Evolutionary conservation across 1,140 invertebrate species (phyloP).

Genomic region (Hirudo medicinalis): DNA sequence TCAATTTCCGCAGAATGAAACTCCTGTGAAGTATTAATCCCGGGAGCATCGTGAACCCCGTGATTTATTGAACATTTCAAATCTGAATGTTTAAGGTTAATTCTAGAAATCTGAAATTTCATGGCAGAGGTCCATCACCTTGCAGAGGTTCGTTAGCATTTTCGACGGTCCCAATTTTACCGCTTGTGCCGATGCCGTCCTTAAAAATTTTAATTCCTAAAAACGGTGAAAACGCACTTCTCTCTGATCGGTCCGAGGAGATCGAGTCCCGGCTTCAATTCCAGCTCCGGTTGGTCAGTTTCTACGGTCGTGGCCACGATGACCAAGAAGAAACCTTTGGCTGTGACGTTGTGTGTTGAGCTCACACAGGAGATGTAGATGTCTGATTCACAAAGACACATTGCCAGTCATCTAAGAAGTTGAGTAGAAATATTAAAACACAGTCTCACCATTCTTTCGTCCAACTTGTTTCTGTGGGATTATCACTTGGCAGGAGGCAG

Average conservation of each 20-base stretch:
- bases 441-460: constrained; percentile 47
- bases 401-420: background rate
- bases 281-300: constrained; percentile 80
- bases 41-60: background rate
- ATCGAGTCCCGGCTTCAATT: constrained; percentile 86
- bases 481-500: constrained; percentile 96
- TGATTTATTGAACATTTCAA: background rate
- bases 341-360: constrained; percentile 87
- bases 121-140: too few relatives aligned
- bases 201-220: too few relatives aligned
- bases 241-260: constrained; percentile 80
- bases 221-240: constrained; percentile 56
- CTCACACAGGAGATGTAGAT: constrained; percentile 96
- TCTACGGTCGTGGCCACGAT: constrained; percentile 99
- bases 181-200: too few relatives aligned
- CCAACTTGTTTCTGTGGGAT: constrained; percentile 96
- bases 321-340: constrained; percentile 94
- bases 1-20: background rate
- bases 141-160: too few relatives aligned
- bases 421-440: background rate
- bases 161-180: too few relatives aligned
- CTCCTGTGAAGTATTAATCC: too few relatives aligned
- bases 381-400: constrained; percentile 47
- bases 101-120: too few relatives aligned
- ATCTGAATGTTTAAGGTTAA: too few relatives aligned